Evolutionary conservation across 1,140 invertebrate species (phyloP), one percentile per base, ranked within the genome.

Genomic region (Armadillidium nasatum): DNA sequence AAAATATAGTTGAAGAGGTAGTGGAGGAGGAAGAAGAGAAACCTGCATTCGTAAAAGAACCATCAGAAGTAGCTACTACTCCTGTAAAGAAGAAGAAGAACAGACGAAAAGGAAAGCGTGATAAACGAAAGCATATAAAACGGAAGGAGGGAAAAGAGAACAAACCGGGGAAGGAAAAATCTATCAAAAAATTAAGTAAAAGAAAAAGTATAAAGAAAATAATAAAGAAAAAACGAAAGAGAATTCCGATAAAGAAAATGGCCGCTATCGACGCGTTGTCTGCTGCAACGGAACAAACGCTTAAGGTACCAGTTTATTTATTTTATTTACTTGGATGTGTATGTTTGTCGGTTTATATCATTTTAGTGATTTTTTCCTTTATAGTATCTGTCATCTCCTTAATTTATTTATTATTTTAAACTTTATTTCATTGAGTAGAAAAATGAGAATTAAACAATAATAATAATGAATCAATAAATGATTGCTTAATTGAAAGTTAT

Each of bases 201-300:
- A 67, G 44, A 44, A 75, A 75, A 22, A 87, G 85, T 84, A 87
- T 82, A 83, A 83, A 83, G 80, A 86, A 80, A 84, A 88, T 82
- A 82, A 87, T 60, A 82, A 87, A 82, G 81, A 78, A 79, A 82
- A 86, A 80, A 83, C 86, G 83, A 87, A 83, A 81, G 87, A 86
- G 86, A 85, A 86, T 85, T 86, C 76, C 78, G 83, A 84, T 85
- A 11, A 87, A 87, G 81, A 89, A 87, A 82, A 87, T 86, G 79
- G 88, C 89, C 9, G 89, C 89, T 10, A 89, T 92, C 75, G 91
- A 93, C 83, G 92, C 92, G 0, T 85, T 94, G 4, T 90, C 90
- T 82, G 86, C 90, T 80, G 90, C 90, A 4, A 92, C 90, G 0
- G 92, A 94, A 84, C 91, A 94, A 86, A 93, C 92, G 22, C 86